phyloP scores from a whole-genome alignment of 2,797 vertebrate genomes.

The Anomalospiza imberbis region DNA sequence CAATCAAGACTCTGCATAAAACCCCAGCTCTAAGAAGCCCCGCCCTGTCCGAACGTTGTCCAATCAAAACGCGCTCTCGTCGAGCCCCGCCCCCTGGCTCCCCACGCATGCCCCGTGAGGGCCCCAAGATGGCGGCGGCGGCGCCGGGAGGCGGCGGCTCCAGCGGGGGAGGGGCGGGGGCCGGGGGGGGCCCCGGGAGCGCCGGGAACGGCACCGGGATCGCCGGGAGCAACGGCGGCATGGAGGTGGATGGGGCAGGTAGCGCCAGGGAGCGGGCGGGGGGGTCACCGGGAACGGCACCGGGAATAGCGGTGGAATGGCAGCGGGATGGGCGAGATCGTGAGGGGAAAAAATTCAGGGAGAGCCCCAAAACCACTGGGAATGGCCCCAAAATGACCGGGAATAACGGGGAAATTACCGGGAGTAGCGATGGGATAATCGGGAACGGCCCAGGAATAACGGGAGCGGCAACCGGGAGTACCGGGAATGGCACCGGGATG shows the following conservation, averaged over 20 bases:
- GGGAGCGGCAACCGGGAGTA: too few relatives aligned
- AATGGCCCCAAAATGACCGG: not conserved
- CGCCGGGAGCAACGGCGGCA: not conserved
- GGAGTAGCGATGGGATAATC: too few relatives aligned
- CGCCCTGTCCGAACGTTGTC: rapidly evolving
- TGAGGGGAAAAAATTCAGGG: not conserved
- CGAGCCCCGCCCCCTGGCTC: not conserved
- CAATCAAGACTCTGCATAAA: rapidly evolving
- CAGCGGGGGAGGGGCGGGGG: not conserved
- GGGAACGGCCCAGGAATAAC: too few relatives aligned
- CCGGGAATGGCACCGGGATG: too few relatives aligned
- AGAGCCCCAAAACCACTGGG: too few relatives aligned
- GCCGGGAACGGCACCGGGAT: not conserved
- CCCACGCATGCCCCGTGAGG: not conserved
- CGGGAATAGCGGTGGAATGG: not conserved
- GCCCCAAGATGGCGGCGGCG: not conserved
- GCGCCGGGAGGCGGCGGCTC: not conserved
- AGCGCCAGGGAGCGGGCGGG: not conserved
- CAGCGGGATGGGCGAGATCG: not conserved
- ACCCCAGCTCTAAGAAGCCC: rapidly evolving
- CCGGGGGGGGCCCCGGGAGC: not conserved
- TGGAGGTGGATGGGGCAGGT: not conserved
- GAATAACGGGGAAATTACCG: too few relatives aligned
- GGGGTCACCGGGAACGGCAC: too few relatives aligned
- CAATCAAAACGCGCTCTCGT: not conserved